Evolutionary conservation across 2,888 invertebrate species (phyloP).

Genomic region (Zonitis immaculata): DNA sequence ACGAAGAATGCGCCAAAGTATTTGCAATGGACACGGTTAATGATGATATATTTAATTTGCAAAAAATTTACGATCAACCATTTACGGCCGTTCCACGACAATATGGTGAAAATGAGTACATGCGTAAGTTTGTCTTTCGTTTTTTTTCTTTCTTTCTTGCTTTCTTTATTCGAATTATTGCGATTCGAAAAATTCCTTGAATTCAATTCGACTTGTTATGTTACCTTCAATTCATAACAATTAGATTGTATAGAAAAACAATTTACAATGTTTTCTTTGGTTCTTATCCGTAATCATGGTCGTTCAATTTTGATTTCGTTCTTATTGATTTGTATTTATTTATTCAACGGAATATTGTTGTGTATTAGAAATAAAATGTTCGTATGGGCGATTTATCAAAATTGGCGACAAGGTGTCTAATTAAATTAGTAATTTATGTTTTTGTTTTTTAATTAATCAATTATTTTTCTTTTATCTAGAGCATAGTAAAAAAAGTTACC

Average conservation of each 20-base stretch:
- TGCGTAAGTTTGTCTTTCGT: conserved; percentile 47
- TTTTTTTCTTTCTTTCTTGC: too few relatives aligned
- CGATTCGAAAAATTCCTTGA: too few relatives aligned
- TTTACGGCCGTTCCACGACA: conserved; percentile 39
- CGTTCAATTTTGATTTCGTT: not conserved
- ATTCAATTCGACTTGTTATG: too few relatives aligned
- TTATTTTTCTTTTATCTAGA: too few relatives aligned
- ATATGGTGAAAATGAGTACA: conserved; percentile 49
- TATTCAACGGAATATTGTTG: not conserved
- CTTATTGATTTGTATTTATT: not conserved
- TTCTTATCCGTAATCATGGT: too few relatives aligned
- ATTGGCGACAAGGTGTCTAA: not conserved
- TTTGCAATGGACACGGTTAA: conserved; percentile 64
- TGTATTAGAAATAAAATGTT: not conserved
- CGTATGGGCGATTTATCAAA: not conserved
- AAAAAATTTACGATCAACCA: conserved; percentile 40
- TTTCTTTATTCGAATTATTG: too few relatives aligned
- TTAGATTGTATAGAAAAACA: too few relatives aligned
- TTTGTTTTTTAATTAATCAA: too few relatives aligned
- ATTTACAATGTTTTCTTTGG: too few relatives aligned
- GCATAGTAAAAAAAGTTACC: conserved; percentile 60
- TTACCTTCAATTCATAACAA: too few relatives aligned
- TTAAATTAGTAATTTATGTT: conserved; percentile 4
- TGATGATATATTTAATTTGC: conserved; percentile 56
- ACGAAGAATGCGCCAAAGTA: conserved; percentile 86